These are phyloP conservation scores for Delichon dasypus DNA, from an alignment of 2,797 vertebrate genomes.

Conservation along the genomic window DNA sequence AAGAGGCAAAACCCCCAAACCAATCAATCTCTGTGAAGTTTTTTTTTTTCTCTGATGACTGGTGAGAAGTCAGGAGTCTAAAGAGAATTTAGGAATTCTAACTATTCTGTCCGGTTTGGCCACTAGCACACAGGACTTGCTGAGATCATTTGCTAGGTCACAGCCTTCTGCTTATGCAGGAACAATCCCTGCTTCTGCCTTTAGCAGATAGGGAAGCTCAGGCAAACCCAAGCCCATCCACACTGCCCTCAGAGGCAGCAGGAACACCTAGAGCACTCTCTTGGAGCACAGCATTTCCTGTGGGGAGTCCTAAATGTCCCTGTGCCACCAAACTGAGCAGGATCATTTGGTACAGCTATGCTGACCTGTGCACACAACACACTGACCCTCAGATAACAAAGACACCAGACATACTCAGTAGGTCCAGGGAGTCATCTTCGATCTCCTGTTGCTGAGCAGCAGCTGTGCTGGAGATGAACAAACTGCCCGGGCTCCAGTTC, in stretches of 20 bases:
- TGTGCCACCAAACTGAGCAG: too few species aligned
- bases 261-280: background rate
- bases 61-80: too few species aligned
- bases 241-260: background rate
- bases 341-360: background rate
- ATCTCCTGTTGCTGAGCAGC: too few species aligned
- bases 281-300: background rate
- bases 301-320: background rate
- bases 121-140: too few species aligned
- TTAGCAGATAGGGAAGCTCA: background rate
- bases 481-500: too few species aligned
- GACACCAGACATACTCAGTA: conserved; percentile 83
- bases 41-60: too few species aligned
- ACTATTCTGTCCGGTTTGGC: too few species aligned
- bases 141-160: too few species aligned
- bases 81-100: too few species aligned
- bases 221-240: background rate
- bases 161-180: background rate
- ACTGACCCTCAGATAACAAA: background rate
- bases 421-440: background rate
- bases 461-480: too few species aligned
- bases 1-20: too few species aligned
- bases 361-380: accelerated
- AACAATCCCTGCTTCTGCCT: background rate
- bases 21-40: too few species aligned